These are phyloP conservation scores for Pachyseris speciosa DNA, from an alignment of 64 coral and sea anemone genomes.

Conservation along the genomic window DNA sequence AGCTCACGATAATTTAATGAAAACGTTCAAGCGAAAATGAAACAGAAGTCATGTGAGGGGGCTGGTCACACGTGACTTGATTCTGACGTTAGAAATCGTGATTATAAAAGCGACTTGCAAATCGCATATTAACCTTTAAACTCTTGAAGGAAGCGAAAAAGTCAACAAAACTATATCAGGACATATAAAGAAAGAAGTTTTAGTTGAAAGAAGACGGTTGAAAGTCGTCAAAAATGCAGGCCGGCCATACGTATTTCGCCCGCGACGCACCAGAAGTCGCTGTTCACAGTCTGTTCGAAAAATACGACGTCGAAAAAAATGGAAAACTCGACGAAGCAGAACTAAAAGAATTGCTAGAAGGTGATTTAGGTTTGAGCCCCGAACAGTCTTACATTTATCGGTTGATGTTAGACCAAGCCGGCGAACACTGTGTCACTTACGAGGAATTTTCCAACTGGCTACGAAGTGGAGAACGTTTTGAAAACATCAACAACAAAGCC, in stretches of 20 bases:
- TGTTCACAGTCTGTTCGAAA: constrained; percentile 79
- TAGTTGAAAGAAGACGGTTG: not conserved
- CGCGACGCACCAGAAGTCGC: constrained; percentile 66
- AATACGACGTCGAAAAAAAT: constrained; percentile 71
- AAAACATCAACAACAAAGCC: constrained; percentile 70
- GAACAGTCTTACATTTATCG: constrained; percentile 67
- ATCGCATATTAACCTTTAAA: no score
- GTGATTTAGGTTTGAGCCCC: constrained; percentile 70
- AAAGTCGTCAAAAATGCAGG: constrained; percentile 57
- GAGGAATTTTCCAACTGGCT: constrained; percentile 90
- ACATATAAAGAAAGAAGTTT: not conserved
- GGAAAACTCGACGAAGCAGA: constrained; percentile 61
- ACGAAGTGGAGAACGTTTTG: constrained; percentile 82
- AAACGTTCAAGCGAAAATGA: no score
- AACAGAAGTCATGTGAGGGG: no score
- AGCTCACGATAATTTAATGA: no score
- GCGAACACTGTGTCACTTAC: constrained; percentile 63
- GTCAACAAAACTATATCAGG: not conserved
- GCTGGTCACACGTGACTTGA: no score
- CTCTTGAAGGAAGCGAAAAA: not conserved
- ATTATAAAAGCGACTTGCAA: no score
- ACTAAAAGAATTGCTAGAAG: constrained; percentile 62
- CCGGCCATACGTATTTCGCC: constrained; percentile 67
- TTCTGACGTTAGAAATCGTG: no score
- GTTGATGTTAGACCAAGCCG: constrained; percentile 81